Evolutionary conservation across 2,888 invertebrate genomes (phyloP), one percentile per base, ranked within the genome.

Genomic region (Tetheella fluctuosa): DNA sequence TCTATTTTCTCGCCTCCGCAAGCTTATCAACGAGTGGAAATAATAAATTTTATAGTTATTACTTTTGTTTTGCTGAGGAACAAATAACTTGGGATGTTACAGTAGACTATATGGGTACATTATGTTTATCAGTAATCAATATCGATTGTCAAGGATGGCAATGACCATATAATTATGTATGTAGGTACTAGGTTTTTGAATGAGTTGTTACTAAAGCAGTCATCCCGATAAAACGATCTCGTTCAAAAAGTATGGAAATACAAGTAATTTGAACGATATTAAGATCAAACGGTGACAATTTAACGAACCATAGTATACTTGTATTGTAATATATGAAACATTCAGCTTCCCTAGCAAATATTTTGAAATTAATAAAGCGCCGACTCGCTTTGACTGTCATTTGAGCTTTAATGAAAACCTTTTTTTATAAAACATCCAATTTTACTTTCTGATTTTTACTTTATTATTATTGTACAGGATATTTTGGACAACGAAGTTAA

Each of bases 21-120:
- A 76, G 78, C 81, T 82, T 83, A 83, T 82, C 79, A 80, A 76
- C 71, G 76, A 71, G 68, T 75, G 75, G 76, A 81, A 78, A 83
- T 81, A 79, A 81, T 82, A 77, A 77, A 55, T 55, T 34, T 37
- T 34, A 55, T 54, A 55, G 55, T 34, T 34, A 55, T 23, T 34
- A 48, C 48, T 20, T 23, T 34, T 34, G 20, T 55, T 17, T 25
- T 30, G 20, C 48, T 48, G 10, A 10, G 20, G 7, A 48, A 20
- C 20, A 48, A 48, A 48, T 20, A 20, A 20, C 48, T 48, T 48
- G 17, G n/a, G 7, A 48, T 48, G 20, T 48, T 20, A 39, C 2
- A 0, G 48, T 20, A 34, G 12, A 34, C 34, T 13, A 34, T 34
- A 13, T 10, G 10, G 10, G 30, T 30, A 34, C 34, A 34, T 34